Conservation (phyloP, 2,797 vertebrate genomes). For the Pantherophis vulpinus region DNA sequence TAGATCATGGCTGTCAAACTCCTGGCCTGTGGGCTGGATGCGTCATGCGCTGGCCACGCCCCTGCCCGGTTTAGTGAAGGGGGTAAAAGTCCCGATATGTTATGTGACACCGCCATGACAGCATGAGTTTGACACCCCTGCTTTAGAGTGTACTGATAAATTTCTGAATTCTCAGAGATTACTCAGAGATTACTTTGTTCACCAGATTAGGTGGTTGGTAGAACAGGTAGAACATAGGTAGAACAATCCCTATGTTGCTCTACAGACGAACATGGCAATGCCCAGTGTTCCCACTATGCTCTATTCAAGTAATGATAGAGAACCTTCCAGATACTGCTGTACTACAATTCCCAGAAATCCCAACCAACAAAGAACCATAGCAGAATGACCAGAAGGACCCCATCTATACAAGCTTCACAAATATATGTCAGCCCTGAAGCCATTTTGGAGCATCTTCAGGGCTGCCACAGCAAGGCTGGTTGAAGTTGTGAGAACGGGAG, state of each 20-base stretch:
- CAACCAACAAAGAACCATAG: neutral
- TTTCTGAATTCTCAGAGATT: neutral
- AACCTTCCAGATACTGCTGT: neutral
- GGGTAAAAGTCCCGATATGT: no score
- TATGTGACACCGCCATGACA: rapidly evolving
- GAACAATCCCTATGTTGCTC: neutral
- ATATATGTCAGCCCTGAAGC: neutral
- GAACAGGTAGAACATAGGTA: no score
- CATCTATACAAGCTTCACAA: neutral
- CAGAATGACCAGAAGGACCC: neutral
- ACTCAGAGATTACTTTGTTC: neutral
- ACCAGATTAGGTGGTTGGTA: neutral
- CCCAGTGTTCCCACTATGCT: neutral
- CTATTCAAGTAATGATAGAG: neutral
- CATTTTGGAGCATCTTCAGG: no score
- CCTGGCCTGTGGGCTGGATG: no score
- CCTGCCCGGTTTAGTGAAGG: no score
- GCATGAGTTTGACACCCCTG: no score
- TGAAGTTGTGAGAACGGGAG: no score
- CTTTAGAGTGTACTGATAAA: neutral
- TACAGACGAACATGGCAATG: neutral
- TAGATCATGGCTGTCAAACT: no score
- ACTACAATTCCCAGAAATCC: neutral
- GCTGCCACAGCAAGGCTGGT: no score
- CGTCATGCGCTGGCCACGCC: no score